Base-by-base conservation (phyloP, 1,140 invertebrate species). In the Drosophila sproati region DNA sequence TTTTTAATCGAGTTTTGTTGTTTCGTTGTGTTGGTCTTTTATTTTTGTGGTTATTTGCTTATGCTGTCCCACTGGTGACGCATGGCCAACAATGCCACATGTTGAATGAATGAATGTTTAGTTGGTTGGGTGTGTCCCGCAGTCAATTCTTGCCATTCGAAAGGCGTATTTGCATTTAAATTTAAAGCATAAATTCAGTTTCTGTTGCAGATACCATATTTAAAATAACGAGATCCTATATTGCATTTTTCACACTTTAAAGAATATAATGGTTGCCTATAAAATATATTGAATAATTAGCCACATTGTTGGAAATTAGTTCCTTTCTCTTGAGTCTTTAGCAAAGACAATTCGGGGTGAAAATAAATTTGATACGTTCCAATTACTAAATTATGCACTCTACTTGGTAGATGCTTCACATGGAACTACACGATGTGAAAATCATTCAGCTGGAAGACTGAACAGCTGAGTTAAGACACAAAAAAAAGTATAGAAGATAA, bases 281-380 rank as follows among this genome's bases (percentile, higher is more conserved):
- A 39, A 51, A 8, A 29, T 34, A 32, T 56, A 43, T 43, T 43
- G 10, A n/a, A n/a, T n/a, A 43, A 43, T 67, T 48, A 55, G 5
- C 51, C n/a, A 37, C 37, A 47, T 48, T 34, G 51, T 7, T 28
- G 29, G 20, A 28, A 32, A 59, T 32, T 8, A 45, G 5, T 29
- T 5, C 57, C 29, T 35, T 48, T 67, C 45, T 61, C 28, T 37
- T 10, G 5, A 43, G 39, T 31, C 29, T 32, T 3, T 10, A 59
- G 37, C 54, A 54, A 32, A 64, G 60, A 70, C 55, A 77, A 63
- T 63, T 64, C 37, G 60, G 60, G 80, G 77, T 72, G 80, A 87
- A 88, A 82, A 87, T 77, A 87, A 75, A 90, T 91, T 90, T 87
- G 88, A 80, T 90, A 91, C 87, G 87, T 90, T 90, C 87, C 87